Evolutionary conservation across 1,140 invertebrate genomes (phyloP), one percentile per base, ranked within the genome.

Genomic region (Platyura marginata): DNA sequence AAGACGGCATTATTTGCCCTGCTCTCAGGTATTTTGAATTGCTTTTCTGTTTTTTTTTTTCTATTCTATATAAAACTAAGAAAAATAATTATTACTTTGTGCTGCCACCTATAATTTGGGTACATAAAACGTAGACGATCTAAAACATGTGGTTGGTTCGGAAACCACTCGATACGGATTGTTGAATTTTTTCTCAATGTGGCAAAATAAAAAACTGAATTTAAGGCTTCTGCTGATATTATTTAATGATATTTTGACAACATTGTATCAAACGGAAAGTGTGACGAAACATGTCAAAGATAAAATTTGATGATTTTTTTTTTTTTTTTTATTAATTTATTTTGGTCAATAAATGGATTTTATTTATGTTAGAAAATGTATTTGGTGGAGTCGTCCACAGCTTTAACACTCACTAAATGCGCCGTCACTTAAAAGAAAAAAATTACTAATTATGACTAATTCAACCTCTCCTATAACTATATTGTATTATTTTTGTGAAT

Each of bases 61-160:
- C 25, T 8, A 6, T 29, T 29, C 13, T 13, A 29, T 29, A 8
- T 29, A 29, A n/a, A n/a, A n/a, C n/a, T n/a, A n/a, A n/a, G n/a
- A n/a, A n/a, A n/a, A n/a, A n/a, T n/a, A n/a, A n/a, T n/a, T n/a
- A n/a, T n/a, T n/a, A n/a, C n/a, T 29, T 33, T 41, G 16, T 37
- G 20, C 23, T 13, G 10, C 4, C 18, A 40, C 18, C 13, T 18
- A 3, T 25, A 36, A n/a, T n/a, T n/a, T n/a, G n/a, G n/a, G n/a
- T n/a, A n/a, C n/a, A 6, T 11, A 29, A 16, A 23, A 76, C 56
- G 54, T 70, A 72, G 89, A 94, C 66, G 88, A 96, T 62, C 62
- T 96, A 40, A 80, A 86, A 54, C 84, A 88, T 58, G 79, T 95
- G 48, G 81, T 95, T 46, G 91, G 92, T 1, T 84, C 79, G 47